Evolutionary conservation across 2,888 invertebrate species (phyloP).

Genomic region (Rhimphoctona megacephalus): DNA sequence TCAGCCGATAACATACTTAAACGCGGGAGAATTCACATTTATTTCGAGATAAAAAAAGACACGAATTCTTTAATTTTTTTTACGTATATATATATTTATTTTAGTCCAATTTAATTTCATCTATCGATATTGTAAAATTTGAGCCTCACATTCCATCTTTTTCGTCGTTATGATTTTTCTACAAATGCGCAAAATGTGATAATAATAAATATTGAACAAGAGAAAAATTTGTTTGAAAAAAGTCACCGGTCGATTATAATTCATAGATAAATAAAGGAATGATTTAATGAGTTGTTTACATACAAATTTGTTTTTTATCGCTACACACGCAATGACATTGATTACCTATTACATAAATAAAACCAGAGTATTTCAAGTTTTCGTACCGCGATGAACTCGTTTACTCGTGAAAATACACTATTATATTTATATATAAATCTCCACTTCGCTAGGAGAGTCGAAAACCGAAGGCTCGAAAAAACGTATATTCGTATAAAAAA

Average conservation of each 20-base stretch:
- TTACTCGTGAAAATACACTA: background rate
- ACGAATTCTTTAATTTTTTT: background rate
- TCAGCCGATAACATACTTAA: background rate
- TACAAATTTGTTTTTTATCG: conserved; percentile 57
- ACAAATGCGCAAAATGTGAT: background rate
- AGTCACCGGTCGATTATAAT: conserved; percentile 10
- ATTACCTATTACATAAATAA: conserved; percentile 32
- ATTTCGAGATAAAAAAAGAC: background rate
- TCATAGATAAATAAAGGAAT: conserved; percentile 71
- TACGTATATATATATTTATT: background rate
- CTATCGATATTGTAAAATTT: background rate
- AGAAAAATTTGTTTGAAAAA: background rate
- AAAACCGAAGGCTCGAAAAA: conserved; percentile 13
- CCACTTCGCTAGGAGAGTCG: conserved; percentile 21
- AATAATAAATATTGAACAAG: background rate
- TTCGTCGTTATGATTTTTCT: background rate
- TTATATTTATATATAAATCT: conserved; percentile 7
- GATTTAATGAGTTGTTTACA: conserved; percentile 61
- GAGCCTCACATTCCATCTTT: background rate
- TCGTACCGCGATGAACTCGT: conserved; percentile 40
- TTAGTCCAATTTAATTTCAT: background rate
- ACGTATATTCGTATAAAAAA: background rate
- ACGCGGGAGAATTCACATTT: background rate
- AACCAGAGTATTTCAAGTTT: conserved; percentile 18
- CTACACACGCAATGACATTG: conserved; percentile 39